phyloP scores from a whole-genome alignment of 2,797 vertebrate species.

The Mus spretus region DNA sequence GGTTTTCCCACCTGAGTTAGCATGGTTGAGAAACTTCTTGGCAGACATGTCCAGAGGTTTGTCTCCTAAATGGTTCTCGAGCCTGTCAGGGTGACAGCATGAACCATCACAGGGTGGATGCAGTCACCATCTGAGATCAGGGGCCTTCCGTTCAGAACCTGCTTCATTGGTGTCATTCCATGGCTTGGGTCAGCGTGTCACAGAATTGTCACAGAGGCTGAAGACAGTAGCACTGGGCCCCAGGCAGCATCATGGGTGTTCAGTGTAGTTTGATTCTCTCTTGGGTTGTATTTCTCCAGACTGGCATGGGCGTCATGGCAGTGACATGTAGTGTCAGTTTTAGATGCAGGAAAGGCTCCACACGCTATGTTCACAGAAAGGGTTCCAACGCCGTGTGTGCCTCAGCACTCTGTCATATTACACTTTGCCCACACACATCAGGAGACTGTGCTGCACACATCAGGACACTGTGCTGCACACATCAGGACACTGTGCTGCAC shows the following conservation, averaged over 20 bases:
- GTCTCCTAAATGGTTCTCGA: neutral
- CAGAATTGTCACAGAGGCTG: neutral
- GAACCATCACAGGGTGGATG: neutral
- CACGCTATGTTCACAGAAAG: fast-evolving
- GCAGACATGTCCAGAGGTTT: neutral
- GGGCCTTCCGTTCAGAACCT: neutral
- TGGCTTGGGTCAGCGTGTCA: neutral
- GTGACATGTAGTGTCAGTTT: fast-evolving
- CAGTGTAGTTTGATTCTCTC: too few relatives aligned
- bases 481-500: too few relatives aligned
- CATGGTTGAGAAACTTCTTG: neutral
- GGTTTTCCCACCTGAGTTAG: neutral
- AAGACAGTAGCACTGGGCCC: neutral
- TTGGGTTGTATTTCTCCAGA: neutral
- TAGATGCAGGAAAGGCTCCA: neutral
- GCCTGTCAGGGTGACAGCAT: neutral
- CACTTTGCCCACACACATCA: too few relatives aligned
- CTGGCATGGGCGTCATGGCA: neutral
- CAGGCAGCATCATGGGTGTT: fast-evolving
- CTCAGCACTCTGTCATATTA: neutral
- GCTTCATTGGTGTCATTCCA: neutral
- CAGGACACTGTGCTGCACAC: too few relatives aligned
- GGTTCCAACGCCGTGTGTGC: fast-evolving
- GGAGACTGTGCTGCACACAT: too few relatives aligned
- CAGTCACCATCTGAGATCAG: neutral